These are phyloP conservation scores for Anagyrus pseudococci DNA, from an alignment of 2,888 invertebrate genomes.

Conservation along the genomic window DNA sequence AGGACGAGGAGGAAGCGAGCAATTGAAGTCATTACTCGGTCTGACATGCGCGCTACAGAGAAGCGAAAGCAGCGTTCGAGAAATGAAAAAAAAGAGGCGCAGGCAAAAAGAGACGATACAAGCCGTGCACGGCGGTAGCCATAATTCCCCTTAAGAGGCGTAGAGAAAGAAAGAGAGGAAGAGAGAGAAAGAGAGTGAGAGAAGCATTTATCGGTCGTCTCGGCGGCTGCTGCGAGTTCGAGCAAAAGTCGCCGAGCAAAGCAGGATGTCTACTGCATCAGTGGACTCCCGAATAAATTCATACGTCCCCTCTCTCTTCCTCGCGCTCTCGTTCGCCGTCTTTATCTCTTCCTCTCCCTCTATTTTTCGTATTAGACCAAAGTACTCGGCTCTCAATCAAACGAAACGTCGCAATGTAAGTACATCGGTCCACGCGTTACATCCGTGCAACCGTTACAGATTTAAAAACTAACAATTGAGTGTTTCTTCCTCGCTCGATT, in stretches of 20 bases:
- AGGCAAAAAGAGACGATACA: not conserved
- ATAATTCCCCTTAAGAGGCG: not conserved
- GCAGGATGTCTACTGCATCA: slow-evolving; percentile 36
- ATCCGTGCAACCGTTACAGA: not conserved
- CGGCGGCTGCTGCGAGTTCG: too few relatives aligned
- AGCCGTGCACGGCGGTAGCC: not conserved
- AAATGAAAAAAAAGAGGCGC: too few relatives aligned
- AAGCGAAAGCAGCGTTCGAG: not conserved
- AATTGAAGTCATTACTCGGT: not conserved
- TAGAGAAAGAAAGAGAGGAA: slow-evolving; percentile 7
- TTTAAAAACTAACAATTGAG: too few relatives aligned
- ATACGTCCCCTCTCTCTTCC: slow-evolving; percentile 5
- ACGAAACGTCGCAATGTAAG: not conserved
- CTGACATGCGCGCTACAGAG: not conserved
- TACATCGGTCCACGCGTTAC: not conserved
- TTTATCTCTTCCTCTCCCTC: not conserved
- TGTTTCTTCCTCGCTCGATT: too few relatives aligned
- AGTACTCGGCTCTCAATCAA: not conserved
- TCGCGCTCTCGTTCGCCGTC: not conserved
- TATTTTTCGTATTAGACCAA: not conserved
- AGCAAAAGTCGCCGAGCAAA: slow-evolving; percentile 2
- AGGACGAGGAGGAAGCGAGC: too few relatives aligned
- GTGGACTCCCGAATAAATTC: slow-evolving; percentile 33
- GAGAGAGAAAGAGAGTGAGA: slow-evolving; percentile 1
- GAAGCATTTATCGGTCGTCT: too few relatives aligned